Evolutionary conservation across 2,888 invertebrate species (phyloP).

Genomic region (Eilema griseolum): DNA sequence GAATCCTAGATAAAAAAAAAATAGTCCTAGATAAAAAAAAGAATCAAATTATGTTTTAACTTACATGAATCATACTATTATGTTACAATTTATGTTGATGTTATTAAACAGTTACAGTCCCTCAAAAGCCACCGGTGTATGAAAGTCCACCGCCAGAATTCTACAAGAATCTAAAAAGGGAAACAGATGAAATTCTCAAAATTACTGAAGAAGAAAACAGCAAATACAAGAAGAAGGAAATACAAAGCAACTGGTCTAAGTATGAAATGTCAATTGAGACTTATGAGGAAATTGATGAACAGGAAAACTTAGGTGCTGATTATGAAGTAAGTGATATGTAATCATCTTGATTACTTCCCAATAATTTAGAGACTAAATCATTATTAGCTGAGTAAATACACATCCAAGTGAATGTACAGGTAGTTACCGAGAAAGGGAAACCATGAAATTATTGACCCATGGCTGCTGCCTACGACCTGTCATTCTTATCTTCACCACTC

Average conservation of each 20-base stretch:
- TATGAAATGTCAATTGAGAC: slow-evolving; percentile 82
- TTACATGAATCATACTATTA: too few relatives aligned
- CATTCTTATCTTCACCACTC: too few relatives aligned
- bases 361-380: neutral
- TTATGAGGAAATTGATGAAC: slow-evolving; percentile 80
- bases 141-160: slow-evolving; percentile 78
- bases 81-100: too few relatives aligned
- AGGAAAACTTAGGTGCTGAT: slow-evolving; percentile 80
- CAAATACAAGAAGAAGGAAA: slow-evolving; percentile 83
- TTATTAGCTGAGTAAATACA: neutral
- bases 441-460: too few relatives aligned
- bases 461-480: too few relatives aligned
- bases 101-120: slow-evolving; percentile 54
- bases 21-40: too few relatives aligned
- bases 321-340: slow-evolving; percentile 71
- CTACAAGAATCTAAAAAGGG: slow-evolving; percentile 75
- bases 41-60: too few relatives aligned
- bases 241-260: slow-evolving; percentile 83
- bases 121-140: slow-evolving; percentile 66
- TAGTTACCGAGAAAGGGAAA: too few relatives aligned
- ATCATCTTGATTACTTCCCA: neutral
- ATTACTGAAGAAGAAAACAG: slow-evolving; percentile 78
- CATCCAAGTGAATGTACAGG: neutral
- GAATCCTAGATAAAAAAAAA: too few relatives aligned
- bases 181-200: slow-evolving; percentile 81